Evolutionary conservation across 2,797 vertebrate species (phyloP), one percentile per base, ranked within the genome.

Genomic region (Cryptoblepharus egeriae): DNA sequence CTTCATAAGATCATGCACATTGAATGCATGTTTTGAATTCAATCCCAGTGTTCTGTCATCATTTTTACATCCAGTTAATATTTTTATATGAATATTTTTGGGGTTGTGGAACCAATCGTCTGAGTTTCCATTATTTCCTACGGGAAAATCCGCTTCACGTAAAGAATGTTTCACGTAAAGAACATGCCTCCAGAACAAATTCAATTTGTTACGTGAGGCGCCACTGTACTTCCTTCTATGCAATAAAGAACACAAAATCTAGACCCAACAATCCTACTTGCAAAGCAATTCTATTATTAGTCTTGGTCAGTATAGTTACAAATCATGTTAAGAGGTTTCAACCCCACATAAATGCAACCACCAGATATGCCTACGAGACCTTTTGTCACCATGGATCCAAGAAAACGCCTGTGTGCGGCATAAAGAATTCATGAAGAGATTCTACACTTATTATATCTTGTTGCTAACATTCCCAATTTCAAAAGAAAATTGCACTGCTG

Each of bases 401-500:
- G 49, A 1, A 0, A 30, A 39, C 80, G 77, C 65, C 26, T 22
- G 0, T 60, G 64, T 82, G 57, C 28, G 45, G 2, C 61, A 35
- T 76, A 76, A 82, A 82, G 65, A 61, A 69, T 55, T 65, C 26
- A 81, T 81, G 32, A 30, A 57, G 5, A 12, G 22, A 60, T 63
- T 80, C 79, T 55, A 30, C 65, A 74, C 28, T 81, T 74, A n/a
- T 64, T 63, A 72, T 80, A 22, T 55, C 60, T 24, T 52, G 42
- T 64, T 80, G 60, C 79, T 65, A 81, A 74, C 49, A 55, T 18
- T 67, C 61, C 71, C 24, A 18, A 3, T 80, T 73, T 74, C 74
- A 42, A n/a, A 45, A 65, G 70, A 42, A n/a, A n/a, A 42, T 26
- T 52, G 32, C 26, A 67, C 15, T 55, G 22, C 57, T 80, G 57